Conservation (phyloP, 2,888 invertebrate species). For the Ganaspis brasiliensis region DNA sequence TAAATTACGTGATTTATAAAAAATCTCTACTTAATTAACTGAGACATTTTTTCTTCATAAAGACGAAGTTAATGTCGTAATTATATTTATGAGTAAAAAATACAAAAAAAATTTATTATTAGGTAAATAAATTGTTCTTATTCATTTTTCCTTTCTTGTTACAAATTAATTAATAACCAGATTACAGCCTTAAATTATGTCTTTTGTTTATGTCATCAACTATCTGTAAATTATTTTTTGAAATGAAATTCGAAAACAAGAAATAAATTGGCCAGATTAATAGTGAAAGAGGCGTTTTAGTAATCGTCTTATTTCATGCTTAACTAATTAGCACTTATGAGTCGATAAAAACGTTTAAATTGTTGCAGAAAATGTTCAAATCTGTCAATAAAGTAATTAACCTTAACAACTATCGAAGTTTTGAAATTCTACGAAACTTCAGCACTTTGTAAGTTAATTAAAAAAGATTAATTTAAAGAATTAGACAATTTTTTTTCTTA, state of each 20-base stretch:
- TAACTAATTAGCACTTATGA: not conserved
- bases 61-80: not conserved
- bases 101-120: constrained; percentile 12
- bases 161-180: too few species aligned
- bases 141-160: not conserved
- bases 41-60: not conserved
- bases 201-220: not conserved
- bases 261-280: not conserved
- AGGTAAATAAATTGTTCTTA: not conserved
- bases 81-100: not conserved
- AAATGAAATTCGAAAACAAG: constrained; percentile 1
- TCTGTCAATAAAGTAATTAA: not conserved
- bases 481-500: not conserved
- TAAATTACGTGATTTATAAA: not conserved
- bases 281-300: not conserved
- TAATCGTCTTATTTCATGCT: not conserved
- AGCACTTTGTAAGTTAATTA: not conserved
- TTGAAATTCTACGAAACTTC: not conserved
- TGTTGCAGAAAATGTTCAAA: not conserved
- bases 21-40: not conserved
- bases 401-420: not conserved
- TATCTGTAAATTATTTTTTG: not conserved
- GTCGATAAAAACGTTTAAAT: not conserved
- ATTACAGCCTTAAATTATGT: not conserved
- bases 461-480: too few species aligned